Evolutionary conservation across 1,140 invertebrate species (phyloP).

Genomic region (Pseudoatta argentina): DNA sequence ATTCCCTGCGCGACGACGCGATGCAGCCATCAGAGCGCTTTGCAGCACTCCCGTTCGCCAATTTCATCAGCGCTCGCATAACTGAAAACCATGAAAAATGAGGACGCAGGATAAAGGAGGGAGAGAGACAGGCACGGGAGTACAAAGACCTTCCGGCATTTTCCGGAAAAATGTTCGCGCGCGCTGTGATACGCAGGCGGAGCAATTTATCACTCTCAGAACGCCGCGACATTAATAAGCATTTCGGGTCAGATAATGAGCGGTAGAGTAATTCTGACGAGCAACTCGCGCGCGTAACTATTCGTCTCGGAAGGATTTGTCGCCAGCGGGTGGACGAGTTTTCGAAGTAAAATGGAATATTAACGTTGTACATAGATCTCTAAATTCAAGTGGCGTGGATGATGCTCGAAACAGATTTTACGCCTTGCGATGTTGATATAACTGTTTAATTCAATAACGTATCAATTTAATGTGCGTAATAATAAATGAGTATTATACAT

Average conservation of each 20-base stretch:
- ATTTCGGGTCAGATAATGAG: slow-evolving; percentile 62
- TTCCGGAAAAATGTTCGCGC: slow-evolving; percentile 62
- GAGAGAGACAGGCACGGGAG: not conserved
- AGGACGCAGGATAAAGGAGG: not conserved
- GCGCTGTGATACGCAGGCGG: slow-evolving; percentile 55
- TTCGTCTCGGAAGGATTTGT: slow-evolving; percentile 63
- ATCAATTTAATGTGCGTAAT: not conserved
- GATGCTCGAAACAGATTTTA: not conserved
- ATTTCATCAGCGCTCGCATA: slow-evolving; percentile 68
- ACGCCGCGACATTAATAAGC: slow-evolving; percentile 63
- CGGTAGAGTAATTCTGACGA: slow-evolving; percentile 59
- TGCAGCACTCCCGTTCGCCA: slow-evolving; percentile 51
- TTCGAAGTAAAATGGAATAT: slow-evolving; percentile 53
- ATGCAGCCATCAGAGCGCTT: slow-evolving; percentile 16
- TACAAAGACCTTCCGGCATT: slow-evolving; percentile 64
- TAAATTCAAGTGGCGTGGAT: not conserved
- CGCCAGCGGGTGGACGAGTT: slow-evolving; percentile 35
- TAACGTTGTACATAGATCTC: slow-evolving; percentile 39
- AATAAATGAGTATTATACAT: not conserved
- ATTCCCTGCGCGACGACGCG: slow-evolving; percentile 56
- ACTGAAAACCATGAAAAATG: slow-evolving; percentile 53
- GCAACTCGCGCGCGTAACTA: slow-evolving; percentile 49
- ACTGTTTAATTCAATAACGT: not conserved
- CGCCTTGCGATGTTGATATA: not conserved
- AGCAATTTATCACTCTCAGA: slow-evolving; percentile 62